Conservation (phyloP, 1,140 invertebrate genomes). For the Pomacea maculata region DNA sequence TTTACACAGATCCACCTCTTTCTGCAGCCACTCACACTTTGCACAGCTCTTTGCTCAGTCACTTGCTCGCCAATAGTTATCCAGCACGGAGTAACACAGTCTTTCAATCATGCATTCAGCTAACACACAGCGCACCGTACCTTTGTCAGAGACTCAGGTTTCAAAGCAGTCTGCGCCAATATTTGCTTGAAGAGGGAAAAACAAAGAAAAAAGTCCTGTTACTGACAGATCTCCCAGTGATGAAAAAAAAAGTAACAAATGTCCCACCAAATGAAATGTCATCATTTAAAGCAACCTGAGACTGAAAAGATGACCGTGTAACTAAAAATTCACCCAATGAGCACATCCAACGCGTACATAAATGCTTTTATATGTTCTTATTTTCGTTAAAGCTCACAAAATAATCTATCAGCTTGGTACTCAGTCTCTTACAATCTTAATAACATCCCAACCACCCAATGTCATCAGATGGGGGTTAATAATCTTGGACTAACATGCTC, state of each 20-base stretch:
- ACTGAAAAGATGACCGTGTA: background rate
- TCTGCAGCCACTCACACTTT: background rate
- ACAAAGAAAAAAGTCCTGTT: background rate
- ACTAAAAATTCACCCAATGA: background rate
- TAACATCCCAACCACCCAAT: background rate
- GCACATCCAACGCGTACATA: background rate
- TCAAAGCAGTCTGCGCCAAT: background rate
- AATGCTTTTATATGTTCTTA: background rate
- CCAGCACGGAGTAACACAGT: background rate
- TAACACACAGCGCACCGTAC: constrained; percentile 5
- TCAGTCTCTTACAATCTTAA: background rate
- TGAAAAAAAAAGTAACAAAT: background rate
- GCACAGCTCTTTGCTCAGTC: background rate
- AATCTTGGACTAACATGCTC: constrained; percentile 16
- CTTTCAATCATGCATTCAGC: background rate
- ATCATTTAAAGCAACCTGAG: too few relatives aligned
- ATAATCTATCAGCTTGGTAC: background rate
- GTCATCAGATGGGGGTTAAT: background rate
- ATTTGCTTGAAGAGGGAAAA: background rate
- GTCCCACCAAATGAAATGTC: background rate
- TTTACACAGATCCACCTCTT: constrained; percentile 11
- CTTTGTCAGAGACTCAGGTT: constrained; percentile 1
- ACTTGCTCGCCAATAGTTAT: background rate
- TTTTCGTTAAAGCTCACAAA: background rate
- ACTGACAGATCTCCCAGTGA: background rate